Conservation (phyloP, 2,113 vertebrate genomes). For the Malurus melanocephalus region DNA sequence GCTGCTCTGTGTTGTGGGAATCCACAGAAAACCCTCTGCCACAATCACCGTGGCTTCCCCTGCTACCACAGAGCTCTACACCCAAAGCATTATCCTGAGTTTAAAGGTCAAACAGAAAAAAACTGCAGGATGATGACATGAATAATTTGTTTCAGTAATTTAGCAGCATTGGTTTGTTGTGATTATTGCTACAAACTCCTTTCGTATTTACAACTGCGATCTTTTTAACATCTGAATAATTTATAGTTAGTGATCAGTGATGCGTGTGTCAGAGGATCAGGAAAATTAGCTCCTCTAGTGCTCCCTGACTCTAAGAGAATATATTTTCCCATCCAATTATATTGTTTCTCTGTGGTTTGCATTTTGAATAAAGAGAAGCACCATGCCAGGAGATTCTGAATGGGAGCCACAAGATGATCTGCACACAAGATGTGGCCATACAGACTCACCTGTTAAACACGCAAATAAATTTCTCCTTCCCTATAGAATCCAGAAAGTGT, state of each 20-base stretch:
- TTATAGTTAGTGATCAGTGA: neutral
- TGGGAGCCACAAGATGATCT: neutral
- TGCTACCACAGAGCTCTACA: neutral
- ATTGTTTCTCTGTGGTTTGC: neutral
- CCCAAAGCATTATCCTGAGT: neutral
- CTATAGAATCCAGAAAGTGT: neutral
- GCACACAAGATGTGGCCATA: neutral
- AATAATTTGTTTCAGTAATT: conserved; percentile 33
- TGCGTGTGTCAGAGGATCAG: neutral
- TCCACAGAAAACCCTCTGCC: neutral
- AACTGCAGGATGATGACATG: neutral
- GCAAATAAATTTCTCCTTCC: neutral
- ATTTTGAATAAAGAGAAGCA: neutral
- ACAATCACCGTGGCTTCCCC: rapidly evolving
- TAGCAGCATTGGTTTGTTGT: conserved; percentile 4
- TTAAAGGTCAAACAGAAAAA: conserved; percentile 41
- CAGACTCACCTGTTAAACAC: rapidly evolving
- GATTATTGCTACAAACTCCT: conserved; percentile 26
- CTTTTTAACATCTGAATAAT: conserved; percentile 44
- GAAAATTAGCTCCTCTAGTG: conserved; percentile 5
- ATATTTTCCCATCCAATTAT: neutral
- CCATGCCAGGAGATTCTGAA: neutral
- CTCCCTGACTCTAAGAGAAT: neutral
- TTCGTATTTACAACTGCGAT: conserved; percentile 9
- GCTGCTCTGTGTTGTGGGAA: neutral